phyloP scores from a whole-genome alignment of 2,888 invertebrate genomes.

The Rhorus exstirpatorius region DNA sequence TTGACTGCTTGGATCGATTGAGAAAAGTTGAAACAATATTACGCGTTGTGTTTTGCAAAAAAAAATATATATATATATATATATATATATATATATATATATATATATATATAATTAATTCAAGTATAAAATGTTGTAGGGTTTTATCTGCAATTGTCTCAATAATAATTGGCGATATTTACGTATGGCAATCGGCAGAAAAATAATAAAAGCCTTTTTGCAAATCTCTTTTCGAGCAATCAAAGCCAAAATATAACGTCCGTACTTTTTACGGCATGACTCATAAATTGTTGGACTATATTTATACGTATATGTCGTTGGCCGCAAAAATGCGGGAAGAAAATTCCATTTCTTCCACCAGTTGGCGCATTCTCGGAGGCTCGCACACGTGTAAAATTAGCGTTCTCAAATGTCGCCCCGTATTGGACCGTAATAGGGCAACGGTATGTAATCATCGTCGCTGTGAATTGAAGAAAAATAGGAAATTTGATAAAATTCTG shows the following conservation, averaged over 20 bases:
- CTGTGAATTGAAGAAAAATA: constrained; percentile 68
- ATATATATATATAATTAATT: no score
- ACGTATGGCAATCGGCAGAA: not conserved
- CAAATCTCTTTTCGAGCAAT: no score
- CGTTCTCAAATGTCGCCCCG: constrained; percentile 73
- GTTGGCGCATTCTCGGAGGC: constrained; percentile 56
- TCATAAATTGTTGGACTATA: no score
- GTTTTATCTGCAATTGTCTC: no score
- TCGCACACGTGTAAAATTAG: constrained; percentile 38
- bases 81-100: no score
- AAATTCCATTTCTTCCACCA: constrained; percentile 46
- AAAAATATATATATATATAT: constrained; percentile 24
- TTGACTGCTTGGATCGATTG: constrained; percentile 61
- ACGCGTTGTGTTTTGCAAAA: constrained; percentile 41
- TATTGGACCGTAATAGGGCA: constrained; percentile 69
- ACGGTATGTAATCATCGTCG: constrained; percentile 57
- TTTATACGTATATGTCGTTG: constrained; percentile 46
- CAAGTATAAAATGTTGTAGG: no score
- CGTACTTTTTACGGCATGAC: no score
- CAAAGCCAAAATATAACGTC: no score
- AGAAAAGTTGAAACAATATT: constrained; percentile 46
- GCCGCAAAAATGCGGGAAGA: constrained; percentile 49
- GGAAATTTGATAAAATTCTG: not conserved
- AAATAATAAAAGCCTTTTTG: no score
- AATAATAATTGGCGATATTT: constrained; percentile 42